phyloP scores from a whole-genome alignment of 2,113 vertebrate genomes.

The Arenaria interpres region DNA sequence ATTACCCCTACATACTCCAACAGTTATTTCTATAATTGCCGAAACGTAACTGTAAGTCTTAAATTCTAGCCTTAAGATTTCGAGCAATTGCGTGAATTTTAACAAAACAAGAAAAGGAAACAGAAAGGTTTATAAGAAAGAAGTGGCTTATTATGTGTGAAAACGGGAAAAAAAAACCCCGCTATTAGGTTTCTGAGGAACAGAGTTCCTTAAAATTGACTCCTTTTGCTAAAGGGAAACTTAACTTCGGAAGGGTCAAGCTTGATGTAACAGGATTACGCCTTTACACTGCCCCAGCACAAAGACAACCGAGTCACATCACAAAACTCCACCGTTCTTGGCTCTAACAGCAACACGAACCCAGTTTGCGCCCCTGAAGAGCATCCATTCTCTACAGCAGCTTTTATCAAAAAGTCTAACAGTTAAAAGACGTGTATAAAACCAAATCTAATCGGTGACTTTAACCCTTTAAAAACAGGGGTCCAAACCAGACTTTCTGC shows the following conservation, averaged over 20 bases:
- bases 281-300: not conserved
- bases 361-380: not conserved
- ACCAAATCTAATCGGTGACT: accelerated
- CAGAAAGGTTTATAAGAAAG: not conserved
- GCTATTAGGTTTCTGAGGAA: not conserved
- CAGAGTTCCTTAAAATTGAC: not conserved
- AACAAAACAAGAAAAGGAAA: not conserved
- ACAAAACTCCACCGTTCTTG: accelerated
- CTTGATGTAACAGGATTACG: accelerated
- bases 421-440: accelerated
- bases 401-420: accelerated
- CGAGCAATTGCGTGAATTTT: not conserved
- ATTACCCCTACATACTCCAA: not conserved
- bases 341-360: not conserved
- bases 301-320: not conserved
- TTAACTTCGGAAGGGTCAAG: not conserved
- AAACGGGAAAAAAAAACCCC: accelerated
- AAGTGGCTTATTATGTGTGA: not conserved
- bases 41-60: not conserved
- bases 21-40: not conserved
- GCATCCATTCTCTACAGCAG: not conserved
- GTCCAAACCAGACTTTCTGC: not conserved
- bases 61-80: not conserved
- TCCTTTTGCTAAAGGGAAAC: not conserved
- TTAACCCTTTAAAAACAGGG: not conserved